Percentiles rank a stretch among this genome's conserved stretches.
Evolutionary conservation across 2,113 vertebrate species (phyloP).

Genomic region (Acanthochromis polyacanthus): DNA sequence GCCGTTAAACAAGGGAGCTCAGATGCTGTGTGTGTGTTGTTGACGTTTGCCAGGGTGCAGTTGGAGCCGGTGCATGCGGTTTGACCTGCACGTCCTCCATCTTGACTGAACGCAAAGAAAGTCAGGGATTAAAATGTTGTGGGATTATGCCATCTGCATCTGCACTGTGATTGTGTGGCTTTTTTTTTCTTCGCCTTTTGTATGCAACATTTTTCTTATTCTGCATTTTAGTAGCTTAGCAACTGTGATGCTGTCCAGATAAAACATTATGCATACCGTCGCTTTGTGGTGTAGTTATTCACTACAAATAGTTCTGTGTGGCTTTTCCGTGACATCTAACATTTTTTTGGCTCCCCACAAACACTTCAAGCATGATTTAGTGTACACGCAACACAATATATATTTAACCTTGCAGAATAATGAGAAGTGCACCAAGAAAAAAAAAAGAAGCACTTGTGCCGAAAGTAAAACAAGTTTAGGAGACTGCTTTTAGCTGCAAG

Average conservation of each 20-base stretch:
- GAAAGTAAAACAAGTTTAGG: conserved; percentile 27
- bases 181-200: neutral
- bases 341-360: conserved; percentile 6
- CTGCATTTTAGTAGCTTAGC: conserved; percentile 51
- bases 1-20: conserved; percentile 64
- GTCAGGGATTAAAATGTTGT: conserved; percentile 16
- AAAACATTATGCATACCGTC: conserved; percentile 4
- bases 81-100: conserved; percentile 56
- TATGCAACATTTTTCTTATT: neutral
- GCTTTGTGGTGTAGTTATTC: conserved; percentile 21
- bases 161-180: neutral
- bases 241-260: conserved; percentile 35
- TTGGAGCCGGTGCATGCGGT: conserved; percentile 6
- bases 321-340: conserved; percentile 19
- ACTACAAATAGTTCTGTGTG: neutral
- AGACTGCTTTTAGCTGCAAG: conserved; percentile 47
- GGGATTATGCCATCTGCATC: conserved; percentile 1
- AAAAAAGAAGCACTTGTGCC: conserved; percentile 22
- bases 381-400: conserved; percentile 18
- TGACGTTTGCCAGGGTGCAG: conserved; percentile 26
- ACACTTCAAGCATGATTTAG: conserved; percentile 25
- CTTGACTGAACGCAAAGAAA: conserved; percentile 25
- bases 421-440: conserved; percentile 14
- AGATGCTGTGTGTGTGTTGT: conserved; percentile 36
- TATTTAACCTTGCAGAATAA: conserved; percentile 43